Conservation (phyloP, 2,888 invertebrate species). For the Lottia scabra region DNA sequence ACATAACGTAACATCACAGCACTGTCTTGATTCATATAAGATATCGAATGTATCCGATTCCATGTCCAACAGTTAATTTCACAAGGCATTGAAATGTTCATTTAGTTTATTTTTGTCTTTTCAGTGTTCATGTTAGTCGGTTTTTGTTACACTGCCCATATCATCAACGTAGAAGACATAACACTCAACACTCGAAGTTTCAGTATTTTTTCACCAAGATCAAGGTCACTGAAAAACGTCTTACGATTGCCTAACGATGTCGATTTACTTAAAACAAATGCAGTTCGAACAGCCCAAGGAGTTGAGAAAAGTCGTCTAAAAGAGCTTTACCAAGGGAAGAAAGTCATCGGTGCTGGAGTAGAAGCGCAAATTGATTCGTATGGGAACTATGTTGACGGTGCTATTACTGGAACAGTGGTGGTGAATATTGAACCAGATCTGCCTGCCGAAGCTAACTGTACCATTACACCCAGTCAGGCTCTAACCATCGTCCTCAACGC, state of each 20-base stretch:
- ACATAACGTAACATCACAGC: no score
- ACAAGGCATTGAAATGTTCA: no score
- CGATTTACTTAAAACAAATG: neutral
- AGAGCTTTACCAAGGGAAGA: conserved; percentile 20
- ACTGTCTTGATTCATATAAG: no score
- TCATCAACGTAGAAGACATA: neutral
- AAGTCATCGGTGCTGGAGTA: conserved; percentile 21
- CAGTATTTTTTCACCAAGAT: neutral
- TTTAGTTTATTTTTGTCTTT: no score
- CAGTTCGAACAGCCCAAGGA: conserved; percentile 21
- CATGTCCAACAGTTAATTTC: no score
- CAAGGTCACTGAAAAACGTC: neutral
- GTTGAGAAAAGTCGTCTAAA: conserved; percentile 7
- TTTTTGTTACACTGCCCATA: neutral
- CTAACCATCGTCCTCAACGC: neutral
- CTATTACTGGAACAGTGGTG: neutral
- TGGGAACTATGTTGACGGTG: conserved; percentile 2
- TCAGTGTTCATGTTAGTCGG: no score
- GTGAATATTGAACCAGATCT: neutral
- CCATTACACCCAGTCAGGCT: neutral
- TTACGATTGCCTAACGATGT: neutral
- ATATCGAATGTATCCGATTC: no score
- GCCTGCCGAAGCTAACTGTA: neutral
- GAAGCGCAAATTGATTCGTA: conserved; percentile 13
- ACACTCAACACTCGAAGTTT: neutral